Evolutionary conservation across 2,113 vertebrate species (phyloP).

Genomic region (Dunckerocampus dactyliophorus): DNA sequence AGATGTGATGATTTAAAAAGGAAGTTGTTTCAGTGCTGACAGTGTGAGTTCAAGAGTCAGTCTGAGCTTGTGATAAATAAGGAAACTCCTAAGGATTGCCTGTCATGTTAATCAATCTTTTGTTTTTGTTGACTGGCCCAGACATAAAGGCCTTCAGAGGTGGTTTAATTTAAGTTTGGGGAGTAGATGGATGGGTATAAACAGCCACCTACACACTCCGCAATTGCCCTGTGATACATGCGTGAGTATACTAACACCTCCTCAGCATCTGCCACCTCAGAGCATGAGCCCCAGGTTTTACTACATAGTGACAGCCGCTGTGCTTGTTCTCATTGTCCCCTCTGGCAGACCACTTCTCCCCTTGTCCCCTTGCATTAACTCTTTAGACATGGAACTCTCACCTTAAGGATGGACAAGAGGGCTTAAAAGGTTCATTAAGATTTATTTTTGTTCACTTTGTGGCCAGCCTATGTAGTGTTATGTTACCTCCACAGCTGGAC

Average conservation of each 20-base stretch:
- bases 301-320: constrained; percentile 47
- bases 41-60: constrained; percentile 6
- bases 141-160: constrained; percentile 2
- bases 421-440: constrained; percentile 71
- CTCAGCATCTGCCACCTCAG: constrained; percentile 55
- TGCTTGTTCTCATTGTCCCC: constrained; percentile 41
- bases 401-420: constrained; percentile 45
- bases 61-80: constrained; percentile 6
- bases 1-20: too few relatives aligned
- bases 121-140: constrained; percentile 4
- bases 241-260: constrained; percentile 42
- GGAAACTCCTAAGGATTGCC: neutral
- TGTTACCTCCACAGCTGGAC: constrained; percentile 38
- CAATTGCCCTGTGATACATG: constrained; percentile 7
- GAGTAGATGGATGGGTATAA: constrained; percentile 5
- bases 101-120: constrained; percentile 8
- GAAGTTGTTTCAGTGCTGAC: constrained; percentile 1
- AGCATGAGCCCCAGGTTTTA: constrained; percentile 51
- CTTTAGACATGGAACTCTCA: constrained; percentile 36
- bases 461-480: constrained; percentile 41
- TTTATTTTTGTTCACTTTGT: constrained; percentile 71
- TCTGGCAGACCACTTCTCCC: constrained; percentile 60
- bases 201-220: constrained; percentile 11
- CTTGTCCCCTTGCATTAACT: constrained; percentile 64
- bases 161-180: constrained; percentile 3